Conservation (phyloP, 1,140 invertebrate genomes). For the Hypothenemus hampei region DNA sequence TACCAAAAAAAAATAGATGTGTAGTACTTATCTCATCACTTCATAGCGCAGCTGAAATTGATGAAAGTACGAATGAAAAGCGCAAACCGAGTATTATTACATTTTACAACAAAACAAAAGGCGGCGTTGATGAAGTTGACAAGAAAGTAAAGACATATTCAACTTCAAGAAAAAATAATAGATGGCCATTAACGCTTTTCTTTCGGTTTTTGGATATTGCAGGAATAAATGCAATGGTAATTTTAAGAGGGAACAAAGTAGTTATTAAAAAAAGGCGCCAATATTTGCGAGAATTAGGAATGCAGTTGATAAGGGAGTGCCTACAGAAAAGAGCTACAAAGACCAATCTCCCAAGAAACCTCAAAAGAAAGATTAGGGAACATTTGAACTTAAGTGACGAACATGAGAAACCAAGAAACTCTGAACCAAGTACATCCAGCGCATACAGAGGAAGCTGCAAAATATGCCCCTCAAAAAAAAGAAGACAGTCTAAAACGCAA, state of each 20-base stretch:
- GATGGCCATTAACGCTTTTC: too few relatives aligned
- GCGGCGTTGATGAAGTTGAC: too few relatives aligned
- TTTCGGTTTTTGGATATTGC: too few relatives aligned
- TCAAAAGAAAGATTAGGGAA: constrained; percentile 33
- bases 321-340: constrained; percentile 26
- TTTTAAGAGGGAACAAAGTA: constrained; percentile 34
- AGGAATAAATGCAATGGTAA: constrained; percentile 35
- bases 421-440: not conserved
- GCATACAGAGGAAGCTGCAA: not conserved
- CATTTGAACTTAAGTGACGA: constrained; percentile 20
- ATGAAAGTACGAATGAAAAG: too few relatives aligned
- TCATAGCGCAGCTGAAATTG: constrained; percentile 37
- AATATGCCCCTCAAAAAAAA: constrained; percentile 4
- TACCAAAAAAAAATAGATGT: constrained; percentile 40
- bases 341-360: constrained; percentile 32
- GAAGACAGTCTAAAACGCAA: not conserved
- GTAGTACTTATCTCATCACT: constrained; percentile 39
- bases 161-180: too few relatives aligned
- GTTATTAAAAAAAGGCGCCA: not conserved
- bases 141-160: too few relatives aligned
- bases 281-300: constrained; percentile 31
- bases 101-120: too few relatives aligned
- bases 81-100: too few relatives aligned
- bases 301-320: constrained; percentile 33
- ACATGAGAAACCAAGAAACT: not conserved